Evolutionary conservation across 2,113 vertebrate genomes (phyloP).

Genomic region (Myiagra hebetior): DNA sequence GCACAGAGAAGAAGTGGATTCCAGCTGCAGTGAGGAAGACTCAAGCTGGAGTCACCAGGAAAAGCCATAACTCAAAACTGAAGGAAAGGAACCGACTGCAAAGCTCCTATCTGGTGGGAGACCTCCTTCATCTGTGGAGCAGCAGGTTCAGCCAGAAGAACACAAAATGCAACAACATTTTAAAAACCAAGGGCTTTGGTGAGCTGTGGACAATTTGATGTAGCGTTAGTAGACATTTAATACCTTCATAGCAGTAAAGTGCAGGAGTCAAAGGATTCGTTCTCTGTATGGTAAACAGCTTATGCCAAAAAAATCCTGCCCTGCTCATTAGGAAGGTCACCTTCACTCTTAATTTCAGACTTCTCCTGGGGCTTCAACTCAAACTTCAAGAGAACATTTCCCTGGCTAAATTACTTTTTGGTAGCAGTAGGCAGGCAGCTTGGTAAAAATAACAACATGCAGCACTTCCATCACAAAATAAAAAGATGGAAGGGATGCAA

Average conservation of each 20-base stretch:
- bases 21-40: neutral
- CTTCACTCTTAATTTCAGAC: neutral
- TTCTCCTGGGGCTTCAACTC: neutral
- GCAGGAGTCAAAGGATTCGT: neutral
- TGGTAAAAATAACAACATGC: neutral
- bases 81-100: neutral
- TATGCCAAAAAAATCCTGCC: neutral
- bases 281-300: neutral
- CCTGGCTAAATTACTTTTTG: neutral
- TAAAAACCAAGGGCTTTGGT: neutral
- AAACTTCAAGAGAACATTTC: neutral
- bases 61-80: neutral
- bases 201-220: neutral
- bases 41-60: neutral
- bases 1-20: neutral
- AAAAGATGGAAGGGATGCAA: neutral
- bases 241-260: neutral
- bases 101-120: neutral
- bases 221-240: neutral
- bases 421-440: neutral
- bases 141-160: neutral
- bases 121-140: neutral
- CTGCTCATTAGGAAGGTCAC: neutral
- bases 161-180: neutral
- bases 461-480: neutral